These are phyloP conservation scores for Neocrepidodera transversa DNA, from an alignment of 2,888 invertebrate species.

Conservation along the genomic window DNA sequence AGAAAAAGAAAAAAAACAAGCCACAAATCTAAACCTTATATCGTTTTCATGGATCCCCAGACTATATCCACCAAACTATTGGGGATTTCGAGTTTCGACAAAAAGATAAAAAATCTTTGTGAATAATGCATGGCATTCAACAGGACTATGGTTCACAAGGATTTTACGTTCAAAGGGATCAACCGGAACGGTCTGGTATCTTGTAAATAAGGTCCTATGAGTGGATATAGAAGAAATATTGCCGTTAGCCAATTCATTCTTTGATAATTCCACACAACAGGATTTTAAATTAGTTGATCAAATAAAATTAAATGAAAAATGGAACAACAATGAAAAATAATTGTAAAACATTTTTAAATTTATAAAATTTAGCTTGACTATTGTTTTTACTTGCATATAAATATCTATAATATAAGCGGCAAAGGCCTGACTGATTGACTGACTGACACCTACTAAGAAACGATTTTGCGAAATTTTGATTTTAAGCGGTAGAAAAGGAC, in stretches of 20 bases:
- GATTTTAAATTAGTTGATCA: no score
- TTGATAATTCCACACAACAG: no score
- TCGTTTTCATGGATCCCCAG: background rate
- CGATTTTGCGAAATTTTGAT: no score
- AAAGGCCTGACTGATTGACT: no score
- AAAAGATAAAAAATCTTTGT: background rate
- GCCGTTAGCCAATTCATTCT: background rate
- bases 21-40: background rate
- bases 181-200: background rate
- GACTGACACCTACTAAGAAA: no score
- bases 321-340: no score
- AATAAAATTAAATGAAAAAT: no score
- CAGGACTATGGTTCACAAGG: background rate
- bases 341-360: no score
- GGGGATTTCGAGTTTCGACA: background rate
- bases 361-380: no score
- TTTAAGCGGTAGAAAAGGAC: no score
- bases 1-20: background rate
- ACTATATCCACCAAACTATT: background rate
- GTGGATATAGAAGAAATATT: slow-evolving; percentile 6
- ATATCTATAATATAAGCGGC: no score
- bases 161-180: slow-evolving; percentile 2
- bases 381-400: no score
- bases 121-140: slow-evolving; percentile 9
- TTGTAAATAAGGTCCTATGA: background rate